Percentiles rank a stretch among this genome's conserved stretches.
Evolutionary conservation across 2,797 vertebrate species (phyloP).

Genomic region (Lithobates sylvaticus): DNA sequence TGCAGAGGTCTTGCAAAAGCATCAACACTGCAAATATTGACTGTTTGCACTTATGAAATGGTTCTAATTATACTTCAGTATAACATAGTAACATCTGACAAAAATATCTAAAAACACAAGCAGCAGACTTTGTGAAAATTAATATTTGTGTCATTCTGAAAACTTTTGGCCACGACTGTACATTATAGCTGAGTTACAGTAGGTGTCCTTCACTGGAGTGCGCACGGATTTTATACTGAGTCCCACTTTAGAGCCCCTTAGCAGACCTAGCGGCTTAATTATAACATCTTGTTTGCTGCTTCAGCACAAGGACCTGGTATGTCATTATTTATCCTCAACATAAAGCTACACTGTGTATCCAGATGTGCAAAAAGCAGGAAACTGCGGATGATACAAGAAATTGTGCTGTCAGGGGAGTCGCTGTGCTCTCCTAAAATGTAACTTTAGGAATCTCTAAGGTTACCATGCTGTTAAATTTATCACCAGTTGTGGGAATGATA

Average conservation of each 20-base stretch:
- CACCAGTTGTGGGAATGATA: not conserved
- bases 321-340: constrained; percentile 30
- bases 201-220: too few relatives aligned
- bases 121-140: too few relatives aligned
- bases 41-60: too few relatives aligned
- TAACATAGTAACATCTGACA: too few relatives aligned
- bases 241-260: not conserved
- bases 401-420: not conserved
- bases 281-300: constrained; percentile 13
- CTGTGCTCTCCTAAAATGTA: not conserved
- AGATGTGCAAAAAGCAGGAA: constrained; percentile 11
- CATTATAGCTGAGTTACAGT: too few relatives aligned
- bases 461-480: not conserved
- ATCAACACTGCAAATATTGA: too few relatives aligned
- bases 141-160: too few relatives aligned
- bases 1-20: too few relatives aligned
- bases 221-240: not conserved
- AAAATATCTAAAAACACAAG: too few relatives aligned
- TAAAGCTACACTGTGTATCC: constrained; percentile 14
- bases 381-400: not conserved
- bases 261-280: not conserved
- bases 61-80: too few relatives aligned
- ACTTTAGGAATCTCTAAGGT: not conserved
- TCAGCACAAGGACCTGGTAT: constrained; percentile 2
- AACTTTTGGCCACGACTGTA: too few relatives aligned